These are phyloP conservation scores for Amblyopsis hoosieri DNA, from an alignment of 2,797 vertebrate species.

Conservation along the genomic window DNA sequence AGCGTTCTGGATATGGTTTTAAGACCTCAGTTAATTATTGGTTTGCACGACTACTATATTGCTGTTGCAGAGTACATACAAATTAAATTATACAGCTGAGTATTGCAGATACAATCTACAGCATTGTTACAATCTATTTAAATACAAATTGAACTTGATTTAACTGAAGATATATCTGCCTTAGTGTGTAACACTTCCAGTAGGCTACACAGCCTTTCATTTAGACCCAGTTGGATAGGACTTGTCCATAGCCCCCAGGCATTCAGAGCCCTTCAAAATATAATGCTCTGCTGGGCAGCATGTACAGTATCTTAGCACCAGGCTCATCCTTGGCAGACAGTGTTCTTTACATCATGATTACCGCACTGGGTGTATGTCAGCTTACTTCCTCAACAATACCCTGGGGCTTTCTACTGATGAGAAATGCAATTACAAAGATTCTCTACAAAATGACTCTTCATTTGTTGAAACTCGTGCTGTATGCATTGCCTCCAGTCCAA, in stretches of 20 bases:
- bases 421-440: slow-evolving; percentile 56
- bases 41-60: too few species aligned
- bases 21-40: too few species aligned
- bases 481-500: slow-evolving; percentile 46
- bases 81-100: neutral
- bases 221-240: slow-evolving; percentile 21
- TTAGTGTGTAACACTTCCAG: neutral
- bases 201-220: slow-evolving; percentile 6
- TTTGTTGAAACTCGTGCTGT: slow-evolving; percentile 67
- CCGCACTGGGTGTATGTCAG: slow-evolving; percentile 33
- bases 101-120: neutral
- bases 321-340: slow-evolving; percentile 39
- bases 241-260: slow-evolving; percentile 30
- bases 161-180: neutral
- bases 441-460: slow-evolving; percentile 46
- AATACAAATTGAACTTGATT: neutral
- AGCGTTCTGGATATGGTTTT: too few species aligned
- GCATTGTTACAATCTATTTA: neutral
- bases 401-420: slow-evolving; percentile 57
- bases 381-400: slow-evolving; percentile 51
- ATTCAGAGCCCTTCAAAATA: slow-evolving; percentile 26
- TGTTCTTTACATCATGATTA: slow-evolving; percentile 45
- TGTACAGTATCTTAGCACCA: slow-evolving; percentile 43
- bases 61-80: neutral
- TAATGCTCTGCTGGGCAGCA: slow-evolving; percentile 44